Conservation (phyloP, 2,797 vertebrate species). For the Oryzias dopingdopingensis region DNA sequence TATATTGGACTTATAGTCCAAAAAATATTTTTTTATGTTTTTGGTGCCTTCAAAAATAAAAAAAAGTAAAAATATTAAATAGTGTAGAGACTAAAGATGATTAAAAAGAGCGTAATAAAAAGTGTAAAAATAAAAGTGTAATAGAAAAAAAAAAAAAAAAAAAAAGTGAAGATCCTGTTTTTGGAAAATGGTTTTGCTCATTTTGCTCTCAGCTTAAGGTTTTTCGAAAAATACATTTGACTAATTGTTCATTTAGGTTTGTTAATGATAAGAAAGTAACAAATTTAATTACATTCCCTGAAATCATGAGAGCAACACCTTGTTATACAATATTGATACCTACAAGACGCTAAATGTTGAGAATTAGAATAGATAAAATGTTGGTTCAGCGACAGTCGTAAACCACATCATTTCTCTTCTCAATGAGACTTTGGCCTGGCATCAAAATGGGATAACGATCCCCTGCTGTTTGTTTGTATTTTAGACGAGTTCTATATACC, state of each 20-base stretch:
- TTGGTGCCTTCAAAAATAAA: too few relatives aligned
- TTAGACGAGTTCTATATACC: slow-evolving; percentile 68
- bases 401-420: slow-evolving; percentile 58
- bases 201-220: too few relatives aligned
- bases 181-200: too few relatives aligned
- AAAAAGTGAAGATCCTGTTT: too few relatives aligned
- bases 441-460: slow-evolving; percentile 66
- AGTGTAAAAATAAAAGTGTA: too few relatives aligned
- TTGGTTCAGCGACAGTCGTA: slow-evolving; percentile 45
- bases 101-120: too few relatives aligned
- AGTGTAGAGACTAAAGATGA: too few relatives aligned
- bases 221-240: slow-evolving; percentile 9
- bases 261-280: slow-evolving; percentile 17
- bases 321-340: slow-evolving; percentile 54
- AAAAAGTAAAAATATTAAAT: too few relatives aligned
- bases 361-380: slow-evolving; percentile 52
- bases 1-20: too few relatives aligned
- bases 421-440: slow-evolving; percentile 62
- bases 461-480: slow-evolving; percentile 80
- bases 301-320: slow-evolving; percentile 31
- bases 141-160: too few relatives aligned
- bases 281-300: slow-evolving; percentile 14
- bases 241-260: not conserved
- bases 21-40: too few relatives aligned
- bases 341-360: slow-evolving; percentile 50